Evolutionary conservation across 1,140 invertebrate genomes (phyloP).

Genomic region (Panagrolaimus sp.): DNA sequence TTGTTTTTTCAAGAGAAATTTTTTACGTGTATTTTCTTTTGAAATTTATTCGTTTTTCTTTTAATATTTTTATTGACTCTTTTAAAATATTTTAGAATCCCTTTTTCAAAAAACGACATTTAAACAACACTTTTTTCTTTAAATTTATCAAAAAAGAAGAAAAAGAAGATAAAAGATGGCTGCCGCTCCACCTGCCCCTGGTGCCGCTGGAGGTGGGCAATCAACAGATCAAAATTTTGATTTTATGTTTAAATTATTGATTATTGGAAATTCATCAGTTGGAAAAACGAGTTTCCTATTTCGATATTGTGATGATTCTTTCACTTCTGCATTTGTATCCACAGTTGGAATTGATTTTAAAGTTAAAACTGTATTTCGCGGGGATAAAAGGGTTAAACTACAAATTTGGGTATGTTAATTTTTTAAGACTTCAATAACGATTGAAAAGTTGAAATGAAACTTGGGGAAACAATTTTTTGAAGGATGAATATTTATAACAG

Average conservation of each 20-base stretch:
- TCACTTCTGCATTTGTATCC: slow-evolving; percentile 97
- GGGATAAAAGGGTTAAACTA: slow-evolving; percentile 85
- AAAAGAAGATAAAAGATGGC: neutral
- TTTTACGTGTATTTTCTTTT: too few species aligned
- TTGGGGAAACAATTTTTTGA: too few species aligned
- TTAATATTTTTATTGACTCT: too few species aligned
- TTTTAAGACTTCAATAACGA: neutral
- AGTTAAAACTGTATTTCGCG: slow-evolving; percentile 98
- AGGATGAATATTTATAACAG: too few species aligned
- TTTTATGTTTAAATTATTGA: slow-evolving; percentile 93
- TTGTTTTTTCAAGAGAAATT: too few species aligned
- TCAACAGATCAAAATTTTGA: slow-evolving; percentile 91
- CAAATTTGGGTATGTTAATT: slow-evolving; percentile 79
- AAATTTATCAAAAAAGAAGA: neutral
- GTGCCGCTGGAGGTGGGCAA: slow-evolving; percentile 13
- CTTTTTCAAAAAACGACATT: too few species aligned
- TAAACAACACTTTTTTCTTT: too few species aligned
- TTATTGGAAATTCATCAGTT: slow-evolving; percentile 97
- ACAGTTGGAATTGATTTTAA: slow-evolving; percentile 99
- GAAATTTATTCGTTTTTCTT: too few species aligned
- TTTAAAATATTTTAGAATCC: too few species aligned
- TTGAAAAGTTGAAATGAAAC: neutral
- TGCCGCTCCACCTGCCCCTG: slow-evolving; percentile 4
- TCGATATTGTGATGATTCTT: slow-evolving; percentile 97
- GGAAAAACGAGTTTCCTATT: slow-evolving; percentile 99